Conservation (phyloP, 2,888 invertebrate genomes). For the Eugnorisma glareosa region DNA sequence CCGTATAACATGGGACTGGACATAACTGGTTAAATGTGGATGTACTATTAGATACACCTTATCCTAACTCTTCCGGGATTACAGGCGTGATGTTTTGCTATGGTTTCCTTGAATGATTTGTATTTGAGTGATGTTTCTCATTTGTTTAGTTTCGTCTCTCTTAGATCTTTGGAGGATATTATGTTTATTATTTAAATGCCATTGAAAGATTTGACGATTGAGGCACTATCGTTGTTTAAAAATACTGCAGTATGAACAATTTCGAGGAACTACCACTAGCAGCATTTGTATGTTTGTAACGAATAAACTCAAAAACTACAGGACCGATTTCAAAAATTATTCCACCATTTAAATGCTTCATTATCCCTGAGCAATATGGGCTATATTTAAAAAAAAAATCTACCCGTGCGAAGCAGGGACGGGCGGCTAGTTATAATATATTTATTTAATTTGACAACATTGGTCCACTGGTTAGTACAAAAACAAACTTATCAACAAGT, state of each 20-base stretch:
- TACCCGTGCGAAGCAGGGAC: too few species aligned
- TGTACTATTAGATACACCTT: neutral
- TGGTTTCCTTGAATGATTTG: constrained; percentile 8
- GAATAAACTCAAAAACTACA: too few species aligned
- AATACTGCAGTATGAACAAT: neutral
- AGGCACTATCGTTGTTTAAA: constrained; percentile 20
- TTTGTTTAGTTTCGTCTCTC: constrained; percentile 27
- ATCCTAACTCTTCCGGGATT: neutral
- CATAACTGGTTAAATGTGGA: neutral
- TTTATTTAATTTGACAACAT: too few species aligned
- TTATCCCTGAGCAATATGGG: too few species aligned
- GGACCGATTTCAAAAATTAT: too few species aligned
- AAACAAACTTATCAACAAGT: too few species aligned
- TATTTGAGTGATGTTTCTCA: constrained; percentile 4
- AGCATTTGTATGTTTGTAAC: too few species aligned
- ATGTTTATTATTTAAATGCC: constrained; percentile 31
- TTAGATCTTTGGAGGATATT: constrained; percentile 21
- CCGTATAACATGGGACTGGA: neutral
- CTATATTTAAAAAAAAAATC: too few species aligned
- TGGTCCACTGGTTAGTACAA: too few species aligned
- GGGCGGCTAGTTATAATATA: too few species aligned
- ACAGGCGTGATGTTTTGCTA: neutral
- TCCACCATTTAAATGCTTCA: too few species aligned
- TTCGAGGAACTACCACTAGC: neutral
- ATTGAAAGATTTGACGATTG: constrained; percentile 25